phyloP scores from a whole-genome alignment of 2,888 invertebrate genomes.

The Leucania comma region DNA sequence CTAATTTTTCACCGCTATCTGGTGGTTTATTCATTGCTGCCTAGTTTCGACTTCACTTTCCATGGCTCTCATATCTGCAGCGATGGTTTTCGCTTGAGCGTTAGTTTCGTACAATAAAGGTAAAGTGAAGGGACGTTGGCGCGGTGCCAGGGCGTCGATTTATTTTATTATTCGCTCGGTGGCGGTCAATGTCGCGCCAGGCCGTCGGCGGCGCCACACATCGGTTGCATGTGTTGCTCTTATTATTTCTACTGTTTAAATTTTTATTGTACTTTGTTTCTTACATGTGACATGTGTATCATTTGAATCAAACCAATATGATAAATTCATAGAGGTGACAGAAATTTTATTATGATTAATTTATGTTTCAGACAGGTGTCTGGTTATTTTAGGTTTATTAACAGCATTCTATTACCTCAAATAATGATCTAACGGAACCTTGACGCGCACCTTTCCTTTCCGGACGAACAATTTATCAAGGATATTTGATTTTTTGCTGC shows the following conservation, averaged over 20 bases:
- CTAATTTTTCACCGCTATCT: slow-evolving; percentile 40
- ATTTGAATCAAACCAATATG: slow-evolving; percentile 35
- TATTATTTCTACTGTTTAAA: slow-evolving; percentile 74
- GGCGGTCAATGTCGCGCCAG: slow-evolving; percentile 90
- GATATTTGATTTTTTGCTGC: slow-evolving; percentile 44
- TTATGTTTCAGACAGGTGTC: background rate
- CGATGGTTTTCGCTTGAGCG: slow-evolving; percentile 69
- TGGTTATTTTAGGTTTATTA: slow-evolving; percentile 15
- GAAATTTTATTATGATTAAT: slow-evolving; percentile 1
- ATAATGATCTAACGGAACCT: slow-evolving; percentile 59
- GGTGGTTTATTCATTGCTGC: slow-evolving; percentile 66
- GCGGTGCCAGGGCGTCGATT: slow-evolving; percentile 86
- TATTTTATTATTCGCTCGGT: slow-evolving; percentile 88
- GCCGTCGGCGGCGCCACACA: slow-evolving; percentile 80
- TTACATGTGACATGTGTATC: slow-evolving; percentile 43
- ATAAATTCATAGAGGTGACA: background rate
- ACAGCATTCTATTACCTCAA: slow-evolving; percentile 29
- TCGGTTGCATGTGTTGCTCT: slow-evolving; percentile 82
- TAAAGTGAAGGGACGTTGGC: slow-evolving; percentile 87
- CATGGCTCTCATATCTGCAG: slow-evolving; percentile 55
- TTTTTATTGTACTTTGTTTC: slow-evolving; percentile 60
- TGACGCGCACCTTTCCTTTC: slow-evolving; percentile 60
- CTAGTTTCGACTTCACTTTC: slow-evolving; percentile 64
- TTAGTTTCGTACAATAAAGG: slow-evolving; percentile 76
- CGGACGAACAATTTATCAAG: slow-evolving; percentile 61